A percentile compares a stretch with the other conserved stretches of the same genome.
Conservation (phyloP, 1,140 invertebrate genomes). For the Sinonovacula constricta region DNA sequence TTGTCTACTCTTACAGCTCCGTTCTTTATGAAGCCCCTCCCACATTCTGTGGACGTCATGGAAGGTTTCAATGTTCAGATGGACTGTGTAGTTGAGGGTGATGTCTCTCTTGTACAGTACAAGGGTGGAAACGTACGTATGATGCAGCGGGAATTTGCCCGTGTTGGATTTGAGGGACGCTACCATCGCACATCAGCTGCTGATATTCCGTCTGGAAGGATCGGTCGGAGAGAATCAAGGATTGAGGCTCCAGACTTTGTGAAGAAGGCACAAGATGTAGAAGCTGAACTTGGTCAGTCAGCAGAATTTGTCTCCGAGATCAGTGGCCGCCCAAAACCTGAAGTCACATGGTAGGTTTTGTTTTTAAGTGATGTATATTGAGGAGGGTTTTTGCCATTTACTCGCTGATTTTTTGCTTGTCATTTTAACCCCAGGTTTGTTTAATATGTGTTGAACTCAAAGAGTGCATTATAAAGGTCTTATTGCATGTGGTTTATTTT, state of each 20-base stretch:
- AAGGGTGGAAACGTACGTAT: slow-evolving; percentile 50
- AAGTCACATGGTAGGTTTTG: slow-evolving; percentile 61
- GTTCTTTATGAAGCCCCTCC: slow-evolving; percentile 76
- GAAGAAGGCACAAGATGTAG: slow-evolving; percentile 55
- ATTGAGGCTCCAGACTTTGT: slow-evolving; percentile 57
- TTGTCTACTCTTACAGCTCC: slow-evolving; percentile 71
- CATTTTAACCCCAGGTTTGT: too few species aligned
- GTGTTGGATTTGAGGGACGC: slow-evolving; percentile 68
- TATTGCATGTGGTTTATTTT: too few species aligned
- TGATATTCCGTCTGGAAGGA: slow-evolving; percentile 11
- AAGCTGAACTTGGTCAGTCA: slow-evolving; percentile 57
- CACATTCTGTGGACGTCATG: slow-evolving; percentile 72
- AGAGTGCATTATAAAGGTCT: too few species aligned
- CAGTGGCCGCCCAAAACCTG: slow-evolving; percentile 55
- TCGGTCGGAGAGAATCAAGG: slow-evolving; percentile 3
- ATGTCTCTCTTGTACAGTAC: slow-evolving; percentile 63
- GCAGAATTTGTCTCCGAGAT: slow-evolving; percentile 65
- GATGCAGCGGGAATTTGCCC: slow-evolving; percentile 57
- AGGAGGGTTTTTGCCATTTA: too few species aligned
- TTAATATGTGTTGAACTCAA: too few species aligned
- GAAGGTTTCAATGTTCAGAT: slow-evolving; percentile 70
- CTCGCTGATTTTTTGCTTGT: too few species aligned
- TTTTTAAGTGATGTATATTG: slow-evolving; percentile 3
- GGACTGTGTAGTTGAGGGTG: slow-evolving; percentile 71
- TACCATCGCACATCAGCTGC: slow-evolving; percentile 56